Evolutionary conservation across 2,888 invertebrate genomes (phyloP).

Genomic region (Hedychridium roseum): DNA sequence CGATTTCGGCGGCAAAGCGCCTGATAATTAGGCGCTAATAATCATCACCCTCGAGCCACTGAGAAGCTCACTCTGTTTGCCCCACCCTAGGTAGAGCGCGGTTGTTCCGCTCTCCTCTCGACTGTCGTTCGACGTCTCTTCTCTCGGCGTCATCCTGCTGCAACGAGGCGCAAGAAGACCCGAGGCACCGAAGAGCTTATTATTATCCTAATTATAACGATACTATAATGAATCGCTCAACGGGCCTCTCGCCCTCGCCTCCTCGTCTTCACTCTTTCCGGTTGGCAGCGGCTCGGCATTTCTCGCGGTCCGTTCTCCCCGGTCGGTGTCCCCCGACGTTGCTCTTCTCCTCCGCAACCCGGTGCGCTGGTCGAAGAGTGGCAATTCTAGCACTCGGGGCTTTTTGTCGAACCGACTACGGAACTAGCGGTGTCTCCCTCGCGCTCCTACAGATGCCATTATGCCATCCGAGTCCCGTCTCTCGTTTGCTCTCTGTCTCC

Average conservation of each 20-base stretch:
- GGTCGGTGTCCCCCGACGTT: conserved; percentile 35
- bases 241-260: conserved; percentile 32
- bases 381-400: conserved; percentile 62
- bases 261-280: conserved; percentile 32
- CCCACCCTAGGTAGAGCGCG: too few relatives aligned
- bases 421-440: conserved; percentile 54
- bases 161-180: conserved; percentile 54
- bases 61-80: conserved; percentile 26
- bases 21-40: conserved; percentile 61
- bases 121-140: conserved; percentile 22
- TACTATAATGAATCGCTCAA: conserved; percentile 58
- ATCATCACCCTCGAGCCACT: conserved; percentile 44
- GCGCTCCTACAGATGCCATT: conserved; percentile 53
- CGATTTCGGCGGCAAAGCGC: conserved; percentile 28
- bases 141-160: conserved; percentile 40
- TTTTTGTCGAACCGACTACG: conserved; percentile 56
- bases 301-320: conserved; percentile 23
- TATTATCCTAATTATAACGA: conserved; percentile 64
- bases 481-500: conserved; percentile 53
- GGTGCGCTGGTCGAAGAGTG: conserved; percentile 61
- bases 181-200: conserved; percentile 58
- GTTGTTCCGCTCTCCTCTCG: conserved; percentile 3
- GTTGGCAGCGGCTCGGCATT: conserved; percentile 22
- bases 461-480: conserved; percentile 42
- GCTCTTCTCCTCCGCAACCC: conserved; percentile 56